These are phyloP conservation scores for Stylophora pistillata DNA, from an alignment of 64 coral and sea anemone species.

Conservation along the genomic window DNA sequence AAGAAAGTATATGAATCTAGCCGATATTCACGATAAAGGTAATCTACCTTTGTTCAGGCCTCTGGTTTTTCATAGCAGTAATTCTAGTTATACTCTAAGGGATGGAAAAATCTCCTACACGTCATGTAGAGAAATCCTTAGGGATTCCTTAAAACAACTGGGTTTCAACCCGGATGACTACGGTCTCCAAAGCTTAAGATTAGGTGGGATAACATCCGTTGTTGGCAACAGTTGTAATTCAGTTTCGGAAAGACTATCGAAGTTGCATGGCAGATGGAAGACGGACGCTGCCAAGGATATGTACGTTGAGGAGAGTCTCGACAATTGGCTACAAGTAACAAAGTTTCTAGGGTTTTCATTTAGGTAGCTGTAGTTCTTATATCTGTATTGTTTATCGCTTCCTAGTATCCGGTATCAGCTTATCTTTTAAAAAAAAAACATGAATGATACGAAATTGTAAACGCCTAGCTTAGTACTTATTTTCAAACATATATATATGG, in stretches of 20 bases:
- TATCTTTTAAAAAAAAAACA: no score
- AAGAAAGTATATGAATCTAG: no score
- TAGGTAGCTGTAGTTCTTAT: no score
- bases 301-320: constrained; percentile 25
- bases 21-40: no score
- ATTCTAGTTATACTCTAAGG: no score
- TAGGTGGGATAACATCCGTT: constrained; percentile 49
- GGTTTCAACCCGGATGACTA: constrained; percentile 46
- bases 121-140: no score
- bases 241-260: constrained; percentile 45
- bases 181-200: constrained; percentile 58
- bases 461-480: neutral
- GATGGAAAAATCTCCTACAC: no score
- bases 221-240: constrained; percentile 47
- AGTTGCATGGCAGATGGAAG: constrained; percentile 64
- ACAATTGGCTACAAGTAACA: constrained; percentile 24
- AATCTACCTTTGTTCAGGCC: no score
- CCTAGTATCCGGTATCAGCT: no score
- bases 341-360: constrained; percentile 20
- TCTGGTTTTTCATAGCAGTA: no score
- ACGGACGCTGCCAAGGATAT: constrained; percentile 48
- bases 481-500: neutral
- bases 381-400: neutral
- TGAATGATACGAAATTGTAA: neutral
- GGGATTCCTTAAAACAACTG: constrained; percentile 36